phyloP scores from a whole-genome alignment of 2,888 invertebrate genomes.

The Meteorus colon region DNA sequence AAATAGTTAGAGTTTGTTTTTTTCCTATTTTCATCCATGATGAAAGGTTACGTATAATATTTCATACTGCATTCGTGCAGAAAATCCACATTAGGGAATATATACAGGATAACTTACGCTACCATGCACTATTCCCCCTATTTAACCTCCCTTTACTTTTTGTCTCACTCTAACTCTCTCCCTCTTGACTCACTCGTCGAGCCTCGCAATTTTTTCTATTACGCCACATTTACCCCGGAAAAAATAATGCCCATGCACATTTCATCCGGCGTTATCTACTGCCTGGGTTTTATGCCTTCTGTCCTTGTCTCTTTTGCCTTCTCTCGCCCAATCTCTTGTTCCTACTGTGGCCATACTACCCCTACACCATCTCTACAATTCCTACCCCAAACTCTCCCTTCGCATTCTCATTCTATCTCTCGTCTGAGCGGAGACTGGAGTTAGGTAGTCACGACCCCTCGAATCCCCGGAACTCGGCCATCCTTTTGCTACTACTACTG shows the following conservation, averaged over 20 bases:
- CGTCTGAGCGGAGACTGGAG: conserved; percentile 36
- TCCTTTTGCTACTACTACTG: conserved; percentile 9
- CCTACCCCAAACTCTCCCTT: not conserved
- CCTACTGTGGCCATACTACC: conserved; percentile 9
- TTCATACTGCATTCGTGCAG: not conserved
- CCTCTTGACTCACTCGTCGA: not conserved
- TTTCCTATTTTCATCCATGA: too few species aligned
- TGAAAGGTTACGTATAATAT: not conserved
- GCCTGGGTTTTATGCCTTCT: conserved; percentile 43
- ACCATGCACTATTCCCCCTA: conserved; percentile 1
- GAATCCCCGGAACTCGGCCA: conserved; percentile 36
- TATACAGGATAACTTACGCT: conserved; percentile 7
- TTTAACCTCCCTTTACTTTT: not conserved
- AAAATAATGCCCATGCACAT: conserved; percentile 61
- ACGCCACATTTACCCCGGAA: conserved; percentile 59
- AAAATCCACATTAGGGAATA: not conserved
- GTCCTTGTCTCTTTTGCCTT: conserved; percentile 44
- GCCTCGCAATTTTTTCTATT: conserved; percentile 54
- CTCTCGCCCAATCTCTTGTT: conserved; percentile 42
- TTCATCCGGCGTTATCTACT: conserved; percentile 61
- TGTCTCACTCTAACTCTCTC: not conserved
- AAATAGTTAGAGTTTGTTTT: too few species aligned
- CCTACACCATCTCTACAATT: not conserved
- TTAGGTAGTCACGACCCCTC: conserved; percentile 29
- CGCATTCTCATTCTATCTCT: conserved; percentile 24